These are phyloP conservation scores for Lapara coniferarum DNA, from an alignment of 2,888 invertebrate genomes.

Conservation along the genomic window DNA sequence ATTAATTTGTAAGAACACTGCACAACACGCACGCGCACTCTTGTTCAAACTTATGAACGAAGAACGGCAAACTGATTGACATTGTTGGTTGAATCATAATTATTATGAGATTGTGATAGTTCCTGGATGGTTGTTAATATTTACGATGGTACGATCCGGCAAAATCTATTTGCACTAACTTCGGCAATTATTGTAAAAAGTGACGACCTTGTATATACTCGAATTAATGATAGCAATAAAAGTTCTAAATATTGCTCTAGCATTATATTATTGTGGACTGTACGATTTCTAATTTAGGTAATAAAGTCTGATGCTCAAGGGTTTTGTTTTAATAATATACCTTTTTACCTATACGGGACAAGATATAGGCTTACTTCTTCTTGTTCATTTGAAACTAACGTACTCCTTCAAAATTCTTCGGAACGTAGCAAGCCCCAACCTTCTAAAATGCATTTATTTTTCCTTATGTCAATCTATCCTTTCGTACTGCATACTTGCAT, in stretches of 20 bases:
- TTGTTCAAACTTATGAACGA: not conserved
- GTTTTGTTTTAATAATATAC: conserved; percentile 40
- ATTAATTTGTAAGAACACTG: conserved; percentile 2
- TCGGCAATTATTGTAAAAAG: conserved; percentile 23
- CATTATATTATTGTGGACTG: conserved; percentile 37
- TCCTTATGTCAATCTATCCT: no score
- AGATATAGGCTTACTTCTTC: no score
- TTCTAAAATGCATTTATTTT: no score
- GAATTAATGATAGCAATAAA: conserved; percentile 30
- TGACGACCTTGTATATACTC: conserved; percentile 27
- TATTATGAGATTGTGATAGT: conserved; percentile 24
- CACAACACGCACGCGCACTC: not conserved
- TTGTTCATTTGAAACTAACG: no score
- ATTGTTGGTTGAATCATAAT: conserved; percentile 7
- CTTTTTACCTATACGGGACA: not conserved
- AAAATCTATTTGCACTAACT: conserved; percentile 16
- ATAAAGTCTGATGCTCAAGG: conserved; percentile 53
- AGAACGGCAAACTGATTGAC: not conserved
- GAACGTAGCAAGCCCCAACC: no score
- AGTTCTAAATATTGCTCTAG: conserved; percentile 40
- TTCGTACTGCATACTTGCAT: no score
- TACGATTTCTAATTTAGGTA: conserved; percentile 36
- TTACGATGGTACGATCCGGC: conserved; percentile 7
- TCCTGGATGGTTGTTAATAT: conserved; percentile 23
- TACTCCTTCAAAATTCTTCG: no score